Conservation (phyloP, 2,113 vertebrate species). For the Pelusios castaneus region DNA sequence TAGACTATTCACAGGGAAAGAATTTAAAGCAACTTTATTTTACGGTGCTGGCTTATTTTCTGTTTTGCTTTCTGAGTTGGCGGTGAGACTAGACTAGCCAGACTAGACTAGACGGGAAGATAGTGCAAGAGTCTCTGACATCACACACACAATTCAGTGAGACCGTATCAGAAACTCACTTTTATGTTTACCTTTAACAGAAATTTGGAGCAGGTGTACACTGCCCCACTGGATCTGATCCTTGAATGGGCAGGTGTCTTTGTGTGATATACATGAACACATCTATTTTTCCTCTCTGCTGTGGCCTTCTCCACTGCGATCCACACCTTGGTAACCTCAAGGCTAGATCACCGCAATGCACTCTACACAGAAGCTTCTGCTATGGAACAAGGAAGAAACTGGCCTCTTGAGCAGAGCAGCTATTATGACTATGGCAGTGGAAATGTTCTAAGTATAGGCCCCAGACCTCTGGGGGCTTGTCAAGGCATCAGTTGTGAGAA, state of each 20-base stretch:
- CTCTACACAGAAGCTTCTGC: neutral
- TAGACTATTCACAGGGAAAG: neutral
- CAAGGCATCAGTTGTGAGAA: rapidly evolving
- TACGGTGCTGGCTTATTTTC: neutral
- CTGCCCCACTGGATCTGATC: neutral
- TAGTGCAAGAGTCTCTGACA: neutral
- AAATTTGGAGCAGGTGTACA: neutral
- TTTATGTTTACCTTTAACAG: neutral
- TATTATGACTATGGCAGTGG: neutral
- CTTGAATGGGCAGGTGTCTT: neutral
- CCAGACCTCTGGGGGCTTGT: neutral
- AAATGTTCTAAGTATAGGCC: neutral
- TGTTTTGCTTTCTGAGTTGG: neutral
- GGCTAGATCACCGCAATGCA: neutral
- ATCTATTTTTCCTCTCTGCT: neutral
- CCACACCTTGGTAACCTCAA: neutral
- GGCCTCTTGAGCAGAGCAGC: rapidly evolving
- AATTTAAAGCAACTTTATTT: neutral
- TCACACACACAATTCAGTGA: neutral
- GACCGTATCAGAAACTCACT: neutral
- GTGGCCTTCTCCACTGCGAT: neutral
- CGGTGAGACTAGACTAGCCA: neutral
- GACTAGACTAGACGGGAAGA: neutral
- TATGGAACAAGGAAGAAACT: neutral
- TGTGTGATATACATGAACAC: neutral